A percentile compares a stretch with the other conserved stretches of the same genome.
phyloP scores from a whole-genome alignment of 2,113 vertebrate species.

The crab-eating macaque (Macaca fascicularis) region T2T-MFA8v1.1 NC_088378.1:38867001-38867500 shows the following conservation, averaged over 20 bases:
- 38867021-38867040: not conserved
- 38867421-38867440: too few relatives aligned
- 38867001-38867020: not conserved
- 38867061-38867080: not conserved
- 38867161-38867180: too few relatives aligned
- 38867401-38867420: too few relatives aligned
- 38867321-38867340: too few relatives aligned
- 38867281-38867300: too few relatives aligned
- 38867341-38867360: too few relatives aligned
- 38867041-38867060: not conserved
- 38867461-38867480: too few relatives aligned
- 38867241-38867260: not conserved
- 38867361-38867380: too few relatives aligned
- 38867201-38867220: not conserved
- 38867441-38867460: too few relatives aligned
- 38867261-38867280: not conserved
- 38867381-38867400: too few relatives aligned
- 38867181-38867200: accelerated
- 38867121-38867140: not conserved
- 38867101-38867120: not conserved
- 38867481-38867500: too few relatives aligned
- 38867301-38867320: too few relatives aligned
- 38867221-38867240: not conserved
- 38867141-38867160: not conserved
- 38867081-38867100: not conserved